Conservation (phyloP, 64 coral and sea anemone species). For the Actinia equina region DNA sequence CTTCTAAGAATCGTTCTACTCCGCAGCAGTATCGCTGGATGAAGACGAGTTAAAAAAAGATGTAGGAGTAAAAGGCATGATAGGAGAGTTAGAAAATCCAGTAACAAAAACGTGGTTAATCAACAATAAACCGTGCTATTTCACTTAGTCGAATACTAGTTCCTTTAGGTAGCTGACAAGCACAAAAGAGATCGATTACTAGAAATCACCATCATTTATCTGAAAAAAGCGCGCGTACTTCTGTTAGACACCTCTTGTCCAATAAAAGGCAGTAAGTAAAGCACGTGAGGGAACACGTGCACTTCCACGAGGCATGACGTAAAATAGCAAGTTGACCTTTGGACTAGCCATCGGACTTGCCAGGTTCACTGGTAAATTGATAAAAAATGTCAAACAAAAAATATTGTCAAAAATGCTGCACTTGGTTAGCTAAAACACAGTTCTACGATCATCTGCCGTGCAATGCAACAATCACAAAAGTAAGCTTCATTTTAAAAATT, state of each 20-base stretch:
- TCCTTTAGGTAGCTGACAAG: neutral
- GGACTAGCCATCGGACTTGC: neutral
- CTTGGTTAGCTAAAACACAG: too few species aligned
- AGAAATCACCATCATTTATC: neutral
- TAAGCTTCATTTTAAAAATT: too few species aligned
- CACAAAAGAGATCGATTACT: neutral
- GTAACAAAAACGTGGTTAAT: neutral
- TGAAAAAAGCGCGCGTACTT: neutral
- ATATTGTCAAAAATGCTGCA: too few species aligned
- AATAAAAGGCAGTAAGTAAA: neutral
- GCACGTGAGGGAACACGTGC: neutral
- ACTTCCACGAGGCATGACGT: neutral
- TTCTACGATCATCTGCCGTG: too few species aligned
- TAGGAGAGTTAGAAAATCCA: neutral
- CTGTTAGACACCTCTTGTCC: conserved; percentile 2
- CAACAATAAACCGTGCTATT: neutral
- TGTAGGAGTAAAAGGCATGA: neutral
- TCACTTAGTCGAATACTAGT: neutral
- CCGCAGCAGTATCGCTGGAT: neutral
- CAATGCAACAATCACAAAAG: too few species aligned
- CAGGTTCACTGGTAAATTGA: neutral
- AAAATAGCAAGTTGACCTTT: neutral
- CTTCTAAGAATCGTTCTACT: neutral
- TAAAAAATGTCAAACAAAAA: neutral
- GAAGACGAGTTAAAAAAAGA: neutral